These are phyloP conservation scores for Sialia sialis DNA, from an alignment of 2,113 vertebrate species.

Conservation along the genomic window DNA sequence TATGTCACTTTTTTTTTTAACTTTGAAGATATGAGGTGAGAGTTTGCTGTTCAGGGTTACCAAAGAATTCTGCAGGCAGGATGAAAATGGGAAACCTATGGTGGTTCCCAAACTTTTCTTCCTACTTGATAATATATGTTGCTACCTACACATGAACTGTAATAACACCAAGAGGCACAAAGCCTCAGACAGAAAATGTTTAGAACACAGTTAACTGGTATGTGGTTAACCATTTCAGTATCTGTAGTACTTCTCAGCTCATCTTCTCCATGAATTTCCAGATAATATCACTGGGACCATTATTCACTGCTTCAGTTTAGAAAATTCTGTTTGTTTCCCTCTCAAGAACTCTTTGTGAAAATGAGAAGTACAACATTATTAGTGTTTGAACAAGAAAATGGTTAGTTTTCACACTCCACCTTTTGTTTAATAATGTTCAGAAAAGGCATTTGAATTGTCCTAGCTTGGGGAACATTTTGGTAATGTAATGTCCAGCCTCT, in stretches of 20 bases:
- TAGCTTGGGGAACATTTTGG: not conserved
- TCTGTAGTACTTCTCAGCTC: not conserved
- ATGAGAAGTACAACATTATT: not conserved
- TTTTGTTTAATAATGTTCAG: not conserved
- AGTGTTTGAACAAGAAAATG: not conserved
- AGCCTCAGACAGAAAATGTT: not conserved
- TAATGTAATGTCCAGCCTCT: not conserved
- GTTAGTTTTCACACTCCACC: not conserved
- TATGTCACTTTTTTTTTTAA: not conserved
- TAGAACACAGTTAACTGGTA: not conserved
- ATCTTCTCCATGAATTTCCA: not conserved
- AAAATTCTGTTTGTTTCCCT: not conserved
- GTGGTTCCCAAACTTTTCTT: not conserved
- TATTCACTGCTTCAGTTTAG: not conserved
- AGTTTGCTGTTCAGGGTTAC: not conserved
- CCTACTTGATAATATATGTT: not conserved
- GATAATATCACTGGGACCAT: not conserved
- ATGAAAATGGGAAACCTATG: not conserved
- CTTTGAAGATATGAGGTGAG: not conserved
- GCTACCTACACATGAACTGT: not conserved
- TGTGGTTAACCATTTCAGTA: not conserved
- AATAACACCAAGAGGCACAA: not conserved
- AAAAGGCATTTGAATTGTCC: not conserved
- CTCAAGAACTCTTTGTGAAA: conserved; percentile 2
- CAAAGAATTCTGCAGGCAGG: not conserved